Base-by-base conservation (phyloP, 2,888 invertebrate genomes). In the Platycnemis pennipes region DNA sequence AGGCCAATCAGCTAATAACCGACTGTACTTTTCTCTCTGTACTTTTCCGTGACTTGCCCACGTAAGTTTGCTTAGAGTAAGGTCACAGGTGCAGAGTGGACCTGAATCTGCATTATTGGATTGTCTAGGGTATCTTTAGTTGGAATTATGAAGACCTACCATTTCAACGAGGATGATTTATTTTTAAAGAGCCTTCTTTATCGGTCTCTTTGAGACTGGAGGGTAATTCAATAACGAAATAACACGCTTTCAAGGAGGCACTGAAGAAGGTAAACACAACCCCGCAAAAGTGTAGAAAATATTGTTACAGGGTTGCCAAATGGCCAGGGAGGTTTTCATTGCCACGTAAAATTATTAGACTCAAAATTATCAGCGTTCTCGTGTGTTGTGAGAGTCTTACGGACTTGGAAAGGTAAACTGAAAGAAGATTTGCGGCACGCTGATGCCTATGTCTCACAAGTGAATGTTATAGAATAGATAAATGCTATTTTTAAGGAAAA, bases 141-240 rank as follows among this genome's bases (percentile, higher is more conserved):
- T 77, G 77, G 77, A 77, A 77, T 77, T 77, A 77, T 77, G 77
- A 77, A 77, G 77, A 77, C 77, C 77, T 77, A 37, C 77, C 8
- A 77, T 77, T 77, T 77, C 77, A 37, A 0, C 77, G 77, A 77
- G 77, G 77, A 77, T 77, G 77, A 77, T 77, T 77, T 77, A 77
- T 77, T 77, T 77, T 77, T 77, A 77, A 77, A 77, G 77, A 77
- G 37, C 37, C 77, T 37, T 77, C 77, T 77, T 37, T 77, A 77
- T 77, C 77, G 77, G 77, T 77, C 77, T 77, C 77, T 77, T 77
- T 77, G 77, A 77, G 77, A 37, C 31, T 37, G 77, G 77, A 37
- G 37, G 16, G 77, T 77, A 77, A 77, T 77, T 37, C 77, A 77
- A 77, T 77, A 77, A 77, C 77, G 77, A 16, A 7, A 37, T 37